Evolutionary conservation across 2,797 vertebrate species (phyloP), one percentile per base, ranked within the genome.

Genomic region (Esox lucius): DNA sequence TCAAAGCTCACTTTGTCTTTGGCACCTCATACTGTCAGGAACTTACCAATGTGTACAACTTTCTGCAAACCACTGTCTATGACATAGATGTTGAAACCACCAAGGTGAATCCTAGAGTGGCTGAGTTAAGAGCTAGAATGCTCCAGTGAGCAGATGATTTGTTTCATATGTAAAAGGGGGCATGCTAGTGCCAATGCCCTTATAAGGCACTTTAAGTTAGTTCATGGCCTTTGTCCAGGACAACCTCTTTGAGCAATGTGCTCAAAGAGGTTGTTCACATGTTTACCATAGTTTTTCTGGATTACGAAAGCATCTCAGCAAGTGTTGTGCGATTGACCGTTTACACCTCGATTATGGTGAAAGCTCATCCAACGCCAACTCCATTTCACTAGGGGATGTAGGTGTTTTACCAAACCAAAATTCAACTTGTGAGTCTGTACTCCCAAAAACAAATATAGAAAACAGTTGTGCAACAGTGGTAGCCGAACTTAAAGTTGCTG

Each of bases 1-100:
- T 85, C 11, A 81, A 83, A 81, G 75, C 72, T 70, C 73, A 81
- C 33, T 87, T 81, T 35, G 76, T 85, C 48, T 86, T 86, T 31
- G 75, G 48, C 22, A 81, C 68, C 3, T 77, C 75, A 24, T 82
- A 83, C 72, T 66, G 79, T 74, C 11, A 19, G 1, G 68, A 73
- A 61, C 68, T 87, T 68, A 74, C 17, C n/a, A 85, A 79, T 71
- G 46, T 84, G 31, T 85, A 78, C 35, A 56, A 51, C 62, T 85
- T 86, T 62, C 17, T 84, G 17, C 80, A 85, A 66, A 81, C 71
- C 3, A 49, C 77, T 0, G 39, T 84, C 68, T 82, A 80, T 8
- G 15, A 83, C 3, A 71, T 75, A 17, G 73, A 81, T 79, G 71
- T 74, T 46, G 70, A 11, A 33, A 83, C 65, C 28, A 81, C 79